phyloP scores from a whole-genome alignment of 2,113 vertebrate genomes.

The Eurypyga helias region DNA sequence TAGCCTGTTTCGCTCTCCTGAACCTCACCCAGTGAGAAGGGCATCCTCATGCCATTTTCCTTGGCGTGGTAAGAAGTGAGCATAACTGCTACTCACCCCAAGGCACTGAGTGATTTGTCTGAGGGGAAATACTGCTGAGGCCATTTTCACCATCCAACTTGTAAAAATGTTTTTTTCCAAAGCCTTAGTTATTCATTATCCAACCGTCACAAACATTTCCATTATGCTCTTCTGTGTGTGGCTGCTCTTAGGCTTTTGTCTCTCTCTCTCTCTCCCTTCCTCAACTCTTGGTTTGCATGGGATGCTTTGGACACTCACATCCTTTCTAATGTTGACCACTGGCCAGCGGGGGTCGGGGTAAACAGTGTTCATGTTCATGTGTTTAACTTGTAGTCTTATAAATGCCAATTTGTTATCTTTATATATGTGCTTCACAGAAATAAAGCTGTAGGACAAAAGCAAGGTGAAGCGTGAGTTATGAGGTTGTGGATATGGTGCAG shows the following conservation, averaged over 20 bases:
- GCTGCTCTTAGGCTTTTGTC: not conserved
- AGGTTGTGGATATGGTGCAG: not conserved
- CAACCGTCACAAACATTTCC: not conserved
- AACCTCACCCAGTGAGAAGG: not conserved
- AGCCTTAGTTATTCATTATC: not conserved
- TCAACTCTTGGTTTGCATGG: not conserved
- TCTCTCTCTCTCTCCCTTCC: not conserved
- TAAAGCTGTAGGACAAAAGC: not conserved
- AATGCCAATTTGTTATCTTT: not conserved
- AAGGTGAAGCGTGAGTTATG: not conserved
- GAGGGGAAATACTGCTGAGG: not conserved
- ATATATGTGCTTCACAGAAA: not conserved
- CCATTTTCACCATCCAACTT: not conserved
- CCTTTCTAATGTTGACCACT: not conserved
- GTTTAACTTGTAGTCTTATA: not conserved
- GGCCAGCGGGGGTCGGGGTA: not conserved
- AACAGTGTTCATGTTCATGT: not conserved
- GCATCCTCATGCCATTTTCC: not conserved
- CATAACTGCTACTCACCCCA: not conserved
- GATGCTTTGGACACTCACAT: fast-evolving
- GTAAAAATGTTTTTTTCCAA: not conserved
- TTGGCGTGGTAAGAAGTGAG: not conserved
- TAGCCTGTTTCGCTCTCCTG: fast-evolving
- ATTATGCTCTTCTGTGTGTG: not conserved
- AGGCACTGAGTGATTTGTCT: not conserved